Conservation (phyloP, 1,140 invertebrate species). For the Sesamia nonagrioides region DNA sequence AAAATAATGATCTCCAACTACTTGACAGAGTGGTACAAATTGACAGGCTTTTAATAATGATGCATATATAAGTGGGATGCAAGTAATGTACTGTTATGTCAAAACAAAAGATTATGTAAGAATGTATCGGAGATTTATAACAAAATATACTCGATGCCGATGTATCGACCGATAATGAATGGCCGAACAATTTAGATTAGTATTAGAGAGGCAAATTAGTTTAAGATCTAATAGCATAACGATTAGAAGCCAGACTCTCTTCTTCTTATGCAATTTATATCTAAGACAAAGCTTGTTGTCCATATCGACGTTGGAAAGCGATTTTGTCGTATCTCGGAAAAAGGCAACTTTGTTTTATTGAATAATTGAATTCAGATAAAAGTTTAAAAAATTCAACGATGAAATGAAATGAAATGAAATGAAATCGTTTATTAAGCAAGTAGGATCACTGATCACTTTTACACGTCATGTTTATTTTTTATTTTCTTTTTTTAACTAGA, state of each 20-base stretch:
- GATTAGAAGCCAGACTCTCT: neutral
- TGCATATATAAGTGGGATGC: neutral
- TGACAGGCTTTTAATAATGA: conserved; percentile 19
- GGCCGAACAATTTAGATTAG: neutral
- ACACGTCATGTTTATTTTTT: too few relatives aligned
- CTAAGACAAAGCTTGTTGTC: too few relatives aligned
- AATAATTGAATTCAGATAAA: too few relatives aligned
- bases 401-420: too few relatives aligned
- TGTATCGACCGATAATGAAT: conserved; percentile 1
- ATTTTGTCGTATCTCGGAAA: too few relatives aligned
- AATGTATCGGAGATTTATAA: neutral
- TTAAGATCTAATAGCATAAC: neutral
- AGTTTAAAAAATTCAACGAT: too few relatives aligned
- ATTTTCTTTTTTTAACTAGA: too few relatives aligned
- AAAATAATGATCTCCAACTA: conserved; percentile 17
- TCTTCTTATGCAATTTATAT: neutral
- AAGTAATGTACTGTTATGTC: neutral
- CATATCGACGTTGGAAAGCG: too few relatives aligned
- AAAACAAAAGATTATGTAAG: conserved; percentile 28
- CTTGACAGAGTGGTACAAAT: conserved; percentile 36
- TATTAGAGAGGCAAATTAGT: neutral
- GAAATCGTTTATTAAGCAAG: too few relatives aligned
- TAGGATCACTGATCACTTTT: too few relatives aligned
- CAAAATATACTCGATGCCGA: neutral
- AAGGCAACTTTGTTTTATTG: too few relatives aligned